phyloP scores from a whole-genome alignment of 2,888 invertebrate genomes.

The Lysandra bellargus region DNA sequence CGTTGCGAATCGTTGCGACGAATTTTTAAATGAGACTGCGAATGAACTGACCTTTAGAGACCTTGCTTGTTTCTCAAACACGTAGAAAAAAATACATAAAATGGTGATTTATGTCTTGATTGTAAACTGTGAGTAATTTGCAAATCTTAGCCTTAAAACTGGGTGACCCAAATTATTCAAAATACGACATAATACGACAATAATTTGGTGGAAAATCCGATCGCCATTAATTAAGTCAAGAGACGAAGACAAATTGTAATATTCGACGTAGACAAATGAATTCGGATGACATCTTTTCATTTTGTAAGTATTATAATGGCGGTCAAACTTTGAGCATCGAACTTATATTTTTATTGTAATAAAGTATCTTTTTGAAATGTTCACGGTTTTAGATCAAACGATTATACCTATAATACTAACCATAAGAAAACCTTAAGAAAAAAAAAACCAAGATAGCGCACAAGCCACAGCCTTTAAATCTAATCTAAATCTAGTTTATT shows the following conservation, averaged over 20 bases:
- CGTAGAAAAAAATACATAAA: neutral
- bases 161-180: constrained; percentile 19
- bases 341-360: neutral
- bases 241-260: constrained; percentile 43
- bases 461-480: too few species aligned
- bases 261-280: constrained; percentile 41
- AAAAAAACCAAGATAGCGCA: too few species aligned
- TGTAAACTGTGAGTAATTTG: neutral
- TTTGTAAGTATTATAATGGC: constrained; percentile 33
- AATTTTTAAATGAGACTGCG: too few species aligned
- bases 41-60: too few species aligned
- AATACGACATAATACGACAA: neutral
- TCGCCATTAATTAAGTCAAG: constrained; percentile 41
- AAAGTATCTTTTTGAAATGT: neutral
- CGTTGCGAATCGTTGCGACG: too few species aligned
- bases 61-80: too few species aligned
- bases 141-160: neutral
- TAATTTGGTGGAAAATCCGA: constrained; percentile 30
- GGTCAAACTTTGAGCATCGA: constrained; percentile 1
- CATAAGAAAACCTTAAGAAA: too few species aligned
- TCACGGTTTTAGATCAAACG: neutral
- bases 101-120: neutral
- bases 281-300: constrained; percentile 41
- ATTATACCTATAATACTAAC: too few species aligned
- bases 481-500: too few species aligned